phyloP scores from a whole-genome alignment of 37 sponge, comb jelly and placozoan species.

The Tethya wilhelma region DNA sequence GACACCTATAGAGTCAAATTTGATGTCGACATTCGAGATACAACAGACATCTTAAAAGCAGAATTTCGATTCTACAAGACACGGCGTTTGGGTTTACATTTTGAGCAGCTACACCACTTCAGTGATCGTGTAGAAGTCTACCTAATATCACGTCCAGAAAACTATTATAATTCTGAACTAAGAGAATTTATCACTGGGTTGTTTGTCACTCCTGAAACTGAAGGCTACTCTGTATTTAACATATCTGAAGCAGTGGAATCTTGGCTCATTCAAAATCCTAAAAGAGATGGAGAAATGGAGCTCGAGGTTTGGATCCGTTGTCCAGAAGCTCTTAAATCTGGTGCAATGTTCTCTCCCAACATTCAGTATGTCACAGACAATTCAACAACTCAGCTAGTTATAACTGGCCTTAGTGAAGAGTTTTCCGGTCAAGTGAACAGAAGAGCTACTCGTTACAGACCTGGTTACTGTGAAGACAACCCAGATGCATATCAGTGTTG shows the following conservation, averaged over 20 bases:
- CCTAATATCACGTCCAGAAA: not conserved
- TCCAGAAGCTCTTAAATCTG: not conserved
- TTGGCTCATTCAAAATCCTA: not conserved
- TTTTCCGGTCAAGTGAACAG: not conserved
- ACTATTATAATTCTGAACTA: not conserved
- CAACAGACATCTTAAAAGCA: too few relatives aligned
- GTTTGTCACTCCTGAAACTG: not conserved
- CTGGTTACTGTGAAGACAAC: too few relatives aligned
- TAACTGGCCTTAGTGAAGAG: too few relatives aligned
- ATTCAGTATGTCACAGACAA: not conserved
- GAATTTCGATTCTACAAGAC: too few relatives aligned
- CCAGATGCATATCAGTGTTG: constrained; percentile 11
- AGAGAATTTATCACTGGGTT: not conserved
- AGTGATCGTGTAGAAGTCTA: constrained; percentile 5
- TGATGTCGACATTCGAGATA: too few relatives aligned
- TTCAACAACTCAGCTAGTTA: not conserved
- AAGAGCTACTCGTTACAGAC: too few relatives aligned
- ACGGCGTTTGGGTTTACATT: too few relatives aligned
- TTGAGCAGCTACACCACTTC: too few relatives aligned
- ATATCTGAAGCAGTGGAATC: constrained; percentile 1
- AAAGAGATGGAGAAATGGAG: constrained; percentile 8
- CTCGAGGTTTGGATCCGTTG: not conserved
- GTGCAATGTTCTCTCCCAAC: not conserved
- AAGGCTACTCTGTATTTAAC: constrained; percentile 29
- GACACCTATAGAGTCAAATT: constrained; percentile 21